Percentiles rank a stretch among this genome's conserved stretches.
Evolutionary conservation across 1,140 invertebrate species (phyloP).

Genomic region (Andrena cerasifolii): DNA sequence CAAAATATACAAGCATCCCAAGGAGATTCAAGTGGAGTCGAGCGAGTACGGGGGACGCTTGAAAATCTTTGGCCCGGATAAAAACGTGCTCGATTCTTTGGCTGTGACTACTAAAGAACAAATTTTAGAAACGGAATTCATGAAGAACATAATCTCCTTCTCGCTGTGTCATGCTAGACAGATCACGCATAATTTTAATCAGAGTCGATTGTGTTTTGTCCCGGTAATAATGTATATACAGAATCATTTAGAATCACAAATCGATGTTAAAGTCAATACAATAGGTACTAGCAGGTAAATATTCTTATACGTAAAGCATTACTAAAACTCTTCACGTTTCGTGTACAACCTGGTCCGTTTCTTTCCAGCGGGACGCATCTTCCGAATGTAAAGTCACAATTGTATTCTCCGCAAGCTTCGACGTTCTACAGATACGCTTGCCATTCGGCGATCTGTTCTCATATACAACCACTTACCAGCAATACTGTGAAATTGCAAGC

Average conservation of each 20-base stretch:
- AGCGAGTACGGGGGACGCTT: slow-evolving; percentile 74
- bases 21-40: slow-evolving; percentile 65
- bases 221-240: slow-evolving; percentile 77
- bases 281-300: slow-evolving; percentile 79
- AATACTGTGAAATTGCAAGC: slow-evolving; percentile 74
- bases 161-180: slow-evolving; percentile 73
- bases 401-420: slow-evolving; percentile 79
- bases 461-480: slow-evolving; percentile 72
- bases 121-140: slow-evolving; percentile 67
- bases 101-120: slow-evolving; percentile 64
- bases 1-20: slow-evolving; percentile 76
- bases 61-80: slow-evolving; percentile 80
- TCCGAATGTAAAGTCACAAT: slow-evolving; percentile 76
- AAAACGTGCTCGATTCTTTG: slow-evolving; percentile 70
- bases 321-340: not conserved
- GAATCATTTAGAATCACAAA: slow-evolving; percentile 75
- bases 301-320: not conserved
- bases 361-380: slow-evolving; percentile 73
- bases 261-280: slow-evolving; percentile 77
- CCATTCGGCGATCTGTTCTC: slow-evolving; percentile 75
- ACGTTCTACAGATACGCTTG: slow-evolving; percentile 79
- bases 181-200: slow-evolving; percentile 75
- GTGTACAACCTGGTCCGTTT: slow-evolving; percentile 29
- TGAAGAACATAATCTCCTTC: slow-evolving; percentile 75
- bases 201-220: slow-evolving; percentile 74